Base-by-base conservation (phyloP, 2,797 vertebrate genomes). In the Trematomus bernacchii region DNA sequence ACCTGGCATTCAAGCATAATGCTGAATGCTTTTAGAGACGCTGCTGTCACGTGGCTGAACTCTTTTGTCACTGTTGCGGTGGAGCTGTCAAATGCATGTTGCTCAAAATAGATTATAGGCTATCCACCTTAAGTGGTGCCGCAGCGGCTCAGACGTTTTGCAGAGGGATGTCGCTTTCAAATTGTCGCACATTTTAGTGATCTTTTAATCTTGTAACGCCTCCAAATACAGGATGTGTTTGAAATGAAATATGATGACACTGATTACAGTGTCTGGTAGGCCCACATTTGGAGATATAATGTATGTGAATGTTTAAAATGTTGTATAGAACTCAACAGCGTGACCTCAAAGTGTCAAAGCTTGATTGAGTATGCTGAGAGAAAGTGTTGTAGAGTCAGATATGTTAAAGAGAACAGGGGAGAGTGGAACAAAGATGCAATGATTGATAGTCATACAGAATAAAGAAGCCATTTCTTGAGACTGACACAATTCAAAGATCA, bases 271-370 rank as follows among this genome's bases (percentile, higher is more conserved):
- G 30, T 51, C 23, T 11, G 12, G n/a, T 44, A 14, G 53, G 30
- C 44, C 33, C 6, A 50, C 18, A 63, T 57, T 0, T 6, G 19
- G 15, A 66, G 62, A 64, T 15, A 3, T 62, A 37, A 2, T 37
- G 33, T 37, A 66, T 48, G 62, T 71, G 63, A 73, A 79, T 71
- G 76, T 77, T 74, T 71, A 27, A 78, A 76, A 54, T 43, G 59
- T 66, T 68, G 60, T 61, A 63, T 44, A 37, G 66, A 74, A 74
- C 70, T 61, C 5, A 48, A 33, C 13, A 1, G n/a, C 6, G 3
- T 67, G 77, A 66, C 77, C 77, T 66, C 52, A 75, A 71, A 78
- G 64, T 70, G 79, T 76, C 80, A 71, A 7, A 18, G 23, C 55
- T 48, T 78, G 74, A 83, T 66, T 76, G 77, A 83, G 64, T 66